Evolutionary conservation across 2,797 vertebrate species (phyloP), one percentile per base, ranked within the genome.

Genomic region (Taenioides sp.): DNA sequence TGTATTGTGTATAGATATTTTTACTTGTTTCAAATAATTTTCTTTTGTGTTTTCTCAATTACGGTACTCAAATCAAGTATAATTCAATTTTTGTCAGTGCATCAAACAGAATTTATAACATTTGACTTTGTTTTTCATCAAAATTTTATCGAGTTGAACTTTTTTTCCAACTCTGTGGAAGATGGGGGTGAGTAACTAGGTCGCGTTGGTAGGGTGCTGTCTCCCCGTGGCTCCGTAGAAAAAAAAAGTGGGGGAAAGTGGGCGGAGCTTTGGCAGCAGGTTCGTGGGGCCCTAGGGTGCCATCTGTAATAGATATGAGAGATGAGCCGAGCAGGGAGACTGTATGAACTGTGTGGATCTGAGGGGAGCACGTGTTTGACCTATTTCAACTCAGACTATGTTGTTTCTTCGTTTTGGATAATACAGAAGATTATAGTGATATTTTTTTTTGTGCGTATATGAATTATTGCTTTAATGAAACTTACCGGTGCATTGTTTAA

Each of bases 131-230:
- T 23, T 58, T 58, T 27, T 58, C 25, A 59, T 59, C 57, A 59
- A 59, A 27, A 27, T 28, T 16, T 6, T 59, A 17, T 18, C 0
- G 25, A 7, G 25, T 59, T 0, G 25, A 7, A 28, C 25, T 28
- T 25, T 27, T 59, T 59, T 28, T 28, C 23, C 11, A 28, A 28
- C 25, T 59, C 23, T 16, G 25, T 28, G 76, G 49, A 61, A 28
- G 47, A 67, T 66, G 60, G 61, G 76, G 78, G 75, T 70, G 77
- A 77, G 71, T 86, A 93, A 91, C 73, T 93, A 92, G 91, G 92
- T 92, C 92, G 91, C 49, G 73, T 75, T 83, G 71, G 74, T 70
- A 87, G 89, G 87, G 84, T 90, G 88, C 90, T 84, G 80, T 86
- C 85, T 84, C 82, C 88, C 88, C 75, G 68, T 40, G 81, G 92